A percentile compares a stretch with the other conserved stretches of the same genome.
These are phyloP conservation scores for Cremastinae sp. DNA, from an alignment of 2,888 invertebrate genomes.

Conservation along the genomic window DNA sequence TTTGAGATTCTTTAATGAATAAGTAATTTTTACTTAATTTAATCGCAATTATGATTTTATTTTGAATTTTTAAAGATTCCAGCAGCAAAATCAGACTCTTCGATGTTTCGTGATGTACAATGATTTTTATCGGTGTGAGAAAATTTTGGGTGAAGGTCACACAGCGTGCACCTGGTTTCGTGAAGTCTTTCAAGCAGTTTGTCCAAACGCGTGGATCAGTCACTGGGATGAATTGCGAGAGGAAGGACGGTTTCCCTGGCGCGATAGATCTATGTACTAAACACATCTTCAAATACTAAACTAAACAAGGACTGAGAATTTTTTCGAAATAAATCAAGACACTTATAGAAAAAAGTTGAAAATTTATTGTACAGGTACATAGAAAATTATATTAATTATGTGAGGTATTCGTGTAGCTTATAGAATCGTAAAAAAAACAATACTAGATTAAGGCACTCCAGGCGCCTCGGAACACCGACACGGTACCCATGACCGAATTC, in stretches of 20 bases:
- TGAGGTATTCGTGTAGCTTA: constrained; percentile 68
- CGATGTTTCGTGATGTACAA: constrained; percentile 76
- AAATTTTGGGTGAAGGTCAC: constrained; percentile 70
- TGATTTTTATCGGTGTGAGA: constrained; percentile 75
- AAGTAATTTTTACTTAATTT: no score
- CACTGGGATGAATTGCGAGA: constrained; percentile 70
- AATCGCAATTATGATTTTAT: background rate
- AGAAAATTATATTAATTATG: constrained; percentile 66
- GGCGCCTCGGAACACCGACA: constrained; percentile 44
- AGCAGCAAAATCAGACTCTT: constrained; percentile 74
- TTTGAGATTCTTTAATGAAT: no score
- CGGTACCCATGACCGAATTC: constrained; percentile 37
- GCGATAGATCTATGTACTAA: constrained; percentile 52
- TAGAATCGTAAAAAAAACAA: constrained; percentile 54
- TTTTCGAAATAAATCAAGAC: constrained; percentile 54
- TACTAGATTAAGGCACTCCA: constrained; percentile 52
- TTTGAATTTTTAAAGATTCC: constrained; percentile 69
- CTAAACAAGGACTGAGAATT: background rate
- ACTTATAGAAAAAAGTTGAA: constrained; percentile 69
- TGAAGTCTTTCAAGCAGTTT: constrained; percentile 69
- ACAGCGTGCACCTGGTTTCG: constrained; percentile 75
- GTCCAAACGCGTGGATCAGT: constrained; percentile 72
- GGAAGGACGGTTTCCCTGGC: constrained; percentile 68
- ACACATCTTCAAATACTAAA: constrained; percentile 20
- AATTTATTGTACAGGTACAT: constrained; percentile 76